A percentile compares a stretch with the other conserved stretches of the same genome.
Evolutionary conservation across 2,797 vertebrate species (phyloP).

Genomic region (Hybognathus amarus): DNA sequence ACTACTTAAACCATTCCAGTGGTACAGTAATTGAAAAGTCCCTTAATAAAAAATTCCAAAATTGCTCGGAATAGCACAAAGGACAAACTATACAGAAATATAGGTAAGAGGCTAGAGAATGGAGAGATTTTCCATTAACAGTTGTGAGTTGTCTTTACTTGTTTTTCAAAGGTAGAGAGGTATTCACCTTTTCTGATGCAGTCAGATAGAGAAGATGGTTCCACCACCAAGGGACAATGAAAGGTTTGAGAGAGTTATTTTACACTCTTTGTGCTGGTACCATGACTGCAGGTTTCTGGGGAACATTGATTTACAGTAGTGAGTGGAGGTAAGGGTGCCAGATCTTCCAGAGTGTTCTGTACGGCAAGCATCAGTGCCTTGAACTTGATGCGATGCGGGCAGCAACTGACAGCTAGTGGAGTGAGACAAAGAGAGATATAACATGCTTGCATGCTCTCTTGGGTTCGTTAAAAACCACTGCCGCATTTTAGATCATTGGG

Average conservation of each 20-base stretch:
- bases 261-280: not conserved
- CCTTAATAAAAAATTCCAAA: not conserved
- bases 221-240: not conserved
- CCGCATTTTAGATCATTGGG: not conserved
- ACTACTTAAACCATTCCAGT: constrained; percentile 15
- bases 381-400: constrained; percentile 24
- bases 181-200: not conserved
- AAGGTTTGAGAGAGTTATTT: constrained; percentile 1
- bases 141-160: not conserved
- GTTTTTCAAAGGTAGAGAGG: not conserved
- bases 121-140: not conserved
- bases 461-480: constrained; percentile 25
- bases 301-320: constrained; percentile 30
- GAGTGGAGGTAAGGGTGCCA: constrained; percentile 5
- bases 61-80: constrained; percentile 15
- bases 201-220: constrained; percentile 20
- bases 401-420: constrained; percentile 13
- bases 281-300: not conserved
- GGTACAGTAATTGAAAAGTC: constrained; percentile 20
- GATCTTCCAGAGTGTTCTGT: not conserved
- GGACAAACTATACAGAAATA: not conserved
- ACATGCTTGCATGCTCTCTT: not conserved
- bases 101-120: constrained; percentile 11
- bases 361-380: constrained; percentile 10
- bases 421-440: constrained; percentile 18